A percentile compares a stretch with the other conserved stretches of the same genome.
phyloP scores from a whole-genome alignment of 2,113 vertebrate genomes.

The Sprattus sprattus region DNA sequence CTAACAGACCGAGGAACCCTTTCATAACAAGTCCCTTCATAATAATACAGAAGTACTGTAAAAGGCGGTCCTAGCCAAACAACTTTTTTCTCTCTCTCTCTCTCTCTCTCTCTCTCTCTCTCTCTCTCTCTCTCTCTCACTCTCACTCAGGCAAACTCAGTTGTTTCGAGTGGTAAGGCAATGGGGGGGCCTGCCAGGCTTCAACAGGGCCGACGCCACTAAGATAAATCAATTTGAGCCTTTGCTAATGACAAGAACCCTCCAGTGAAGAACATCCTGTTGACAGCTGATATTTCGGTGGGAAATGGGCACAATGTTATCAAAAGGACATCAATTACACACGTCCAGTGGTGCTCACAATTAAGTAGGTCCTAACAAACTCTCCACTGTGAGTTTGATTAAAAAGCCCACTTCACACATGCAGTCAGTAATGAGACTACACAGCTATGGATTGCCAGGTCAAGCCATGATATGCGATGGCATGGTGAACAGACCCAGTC shows the following conservation, averaged over 20 bases:
- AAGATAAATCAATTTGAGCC: constrained; percentile 56
- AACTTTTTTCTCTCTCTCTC: neutral
- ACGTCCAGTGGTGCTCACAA: constrained; percentile 56
- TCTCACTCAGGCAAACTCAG: neutral
- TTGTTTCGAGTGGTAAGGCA: constrained; percentile 34
- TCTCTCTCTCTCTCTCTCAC: neutral
- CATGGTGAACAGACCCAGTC: constrained; percentile 38
- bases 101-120: neutral
- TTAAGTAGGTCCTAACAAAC: constrained; percentile 52
- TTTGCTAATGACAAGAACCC: constrained; percentile 51
- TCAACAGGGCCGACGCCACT: constrained; percentile 22
- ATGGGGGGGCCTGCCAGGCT: constrained; percentile 7
- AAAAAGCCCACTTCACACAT: constrained; percentile 30
- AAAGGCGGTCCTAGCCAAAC: neutral
- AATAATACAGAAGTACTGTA: neutral
- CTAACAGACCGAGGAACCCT: neutral
- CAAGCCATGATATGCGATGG: neutral
- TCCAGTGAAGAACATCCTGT: constrained; percentile 56
- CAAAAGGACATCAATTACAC: constrained; percentile 62
- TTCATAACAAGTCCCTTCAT: constrained; percentile 16
- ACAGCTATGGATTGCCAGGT: neutral
- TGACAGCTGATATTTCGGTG: constrained; percentile 49
- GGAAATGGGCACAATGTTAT: constrained; percentile 55
- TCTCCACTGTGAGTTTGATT: constrained; percentile 27
- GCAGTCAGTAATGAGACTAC: neutral